A percentile compares a stretch with the other conserved stretches of the same genome.
phyloP scores from a whole-genome alignment of 1,140 invertebrate genomes.

The Hesperophylax magnus region DNA sequence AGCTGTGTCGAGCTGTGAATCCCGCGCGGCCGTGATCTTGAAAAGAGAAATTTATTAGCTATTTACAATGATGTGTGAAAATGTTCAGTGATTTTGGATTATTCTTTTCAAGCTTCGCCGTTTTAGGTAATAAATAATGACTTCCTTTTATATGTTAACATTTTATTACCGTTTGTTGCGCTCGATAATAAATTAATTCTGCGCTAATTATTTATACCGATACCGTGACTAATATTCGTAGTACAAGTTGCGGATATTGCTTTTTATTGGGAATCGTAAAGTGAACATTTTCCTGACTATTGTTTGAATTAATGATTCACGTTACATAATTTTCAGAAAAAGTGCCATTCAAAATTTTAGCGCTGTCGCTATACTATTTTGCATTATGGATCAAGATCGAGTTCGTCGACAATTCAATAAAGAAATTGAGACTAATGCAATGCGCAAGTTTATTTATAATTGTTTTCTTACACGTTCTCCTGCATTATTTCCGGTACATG shows the following conservation, averaged over 20 bases:
- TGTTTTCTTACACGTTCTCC: too few relatives aligned
- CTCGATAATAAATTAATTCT: constrained; percentile 23
- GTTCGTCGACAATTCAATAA: too few relatives aligned
- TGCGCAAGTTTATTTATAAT: too few relatives aligned
- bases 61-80: constrained; percentile 40
- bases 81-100: constrained; percentile 39
- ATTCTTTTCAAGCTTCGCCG: neutral
- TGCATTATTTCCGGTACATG: too few relatives aligned
- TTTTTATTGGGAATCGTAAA: neutral
- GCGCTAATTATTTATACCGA: constrained; percentile 20
- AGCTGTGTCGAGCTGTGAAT: neutral
- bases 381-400: too few relatives aligned
- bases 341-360: neutral
- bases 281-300: neutral
- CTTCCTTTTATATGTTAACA: constrained; percentile 11
- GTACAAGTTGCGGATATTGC: constrained; percentile 9
- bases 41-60: constrained; percentile 27
- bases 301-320: neutral
- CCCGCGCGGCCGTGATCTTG: constrained; percentile 39
- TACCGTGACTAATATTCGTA: constrained; percentile 15
- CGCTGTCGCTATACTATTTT: too few relatives aligned
- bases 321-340: constrained; percentile 35
- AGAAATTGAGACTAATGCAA: too few relatives aligned
- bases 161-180: constrained; percentile 18
- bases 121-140: constrained; percentile 10